A percentile compares a stretch with the other conserved stretches of the same genome.
Conservation (phyloP, 2,888 invertebrate species). For the Pseudoips prasinana region DNA sequence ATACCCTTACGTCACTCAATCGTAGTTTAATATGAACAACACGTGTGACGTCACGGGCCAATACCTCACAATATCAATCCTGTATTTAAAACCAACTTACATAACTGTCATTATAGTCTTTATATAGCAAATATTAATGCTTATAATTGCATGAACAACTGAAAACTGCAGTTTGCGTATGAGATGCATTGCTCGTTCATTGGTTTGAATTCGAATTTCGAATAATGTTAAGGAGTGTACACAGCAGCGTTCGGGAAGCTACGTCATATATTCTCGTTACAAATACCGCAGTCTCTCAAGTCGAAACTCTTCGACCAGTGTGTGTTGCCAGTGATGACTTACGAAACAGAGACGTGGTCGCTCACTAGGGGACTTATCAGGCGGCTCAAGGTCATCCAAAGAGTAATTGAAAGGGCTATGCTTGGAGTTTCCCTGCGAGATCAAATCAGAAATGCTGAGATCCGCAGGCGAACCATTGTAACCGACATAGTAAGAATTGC, state of each 20-base stretch:
- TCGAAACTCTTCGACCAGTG: too few species aligned
- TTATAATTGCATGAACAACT: constrained; percentile 2
- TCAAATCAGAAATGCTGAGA: too few species aligned
- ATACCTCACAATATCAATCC: constrained; percentile 49
- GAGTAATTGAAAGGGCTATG: too few species aligned
- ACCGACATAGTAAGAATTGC: too few species aligned
- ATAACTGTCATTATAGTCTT: constrained; percentile 3
- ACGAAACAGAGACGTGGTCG: too few species aligned
- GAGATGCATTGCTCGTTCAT: constrained; percentile 47
- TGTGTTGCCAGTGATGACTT: too few species aligned
- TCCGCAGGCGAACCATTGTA: too few species aligned
- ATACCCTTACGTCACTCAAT: constrained; percentile 27
- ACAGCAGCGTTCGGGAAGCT: not conserved
- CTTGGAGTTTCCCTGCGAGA: too few species aligned
- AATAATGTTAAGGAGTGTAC: constrained; percentile 33
- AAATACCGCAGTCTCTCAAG: too few species aligned
- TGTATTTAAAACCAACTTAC: constrained; percentile 28
- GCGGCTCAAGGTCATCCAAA: too few species aligned
- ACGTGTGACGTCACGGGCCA: constrained; percentile 50
- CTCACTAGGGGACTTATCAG: too few species aligned
- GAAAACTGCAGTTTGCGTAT: constrained; percentile 11
- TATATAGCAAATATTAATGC: constrained; percentile 8
- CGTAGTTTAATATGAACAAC: constrained; percentile 35
- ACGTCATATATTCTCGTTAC: too few species aligned
- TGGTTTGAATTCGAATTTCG: constrained; percentile 46